phyloP scores from a whole-genome alignment of 1,140 invertebrate genomes.

The Drosophila gunungcola region DNA sequence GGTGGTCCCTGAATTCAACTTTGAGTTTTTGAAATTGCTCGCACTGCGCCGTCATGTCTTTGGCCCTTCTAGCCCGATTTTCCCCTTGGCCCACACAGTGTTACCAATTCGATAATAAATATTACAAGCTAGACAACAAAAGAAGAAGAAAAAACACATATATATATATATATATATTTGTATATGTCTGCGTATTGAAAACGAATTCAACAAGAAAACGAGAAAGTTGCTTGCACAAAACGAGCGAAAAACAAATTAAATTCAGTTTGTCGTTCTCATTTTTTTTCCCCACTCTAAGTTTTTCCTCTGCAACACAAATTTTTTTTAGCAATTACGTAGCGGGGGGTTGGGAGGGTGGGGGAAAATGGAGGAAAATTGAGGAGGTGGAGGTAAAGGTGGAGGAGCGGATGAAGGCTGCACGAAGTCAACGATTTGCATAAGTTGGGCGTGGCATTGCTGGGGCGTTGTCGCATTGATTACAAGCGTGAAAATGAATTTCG shows the following conservation, averaged over 20 bases:
- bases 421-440: slow-evolving; percentile 71
- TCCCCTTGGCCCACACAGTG: slow-evolving; percentile 13
- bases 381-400: not conserved
- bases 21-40: slow-evolving; percentile 65
- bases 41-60: slow-evolving; percentile 65
- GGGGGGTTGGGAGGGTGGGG: not conserved
- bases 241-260: slow-evolving; percentile 79
- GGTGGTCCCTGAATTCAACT: slow-evolving; percentile 37
- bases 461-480: slow-evolving; percentile 69
- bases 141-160: slow-evolving; percentile 32
- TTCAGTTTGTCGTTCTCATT: slow-evolving; percentile 74
- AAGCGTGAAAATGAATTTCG: slow-evolving; percentile 78
- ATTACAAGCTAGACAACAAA: slow-evolving; percentile 80
- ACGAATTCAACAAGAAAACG: slow-evolving; percentile 54
- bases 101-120: slow-evolving; percentile 80
- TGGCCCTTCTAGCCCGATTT: slow-evolving; percentile 6
- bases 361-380: not conserved
- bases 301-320: slow-evolving; percentile 44
- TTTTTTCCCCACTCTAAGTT: slow-evolving; percentile 44
- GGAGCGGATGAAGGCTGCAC: slow-evolving; percentile 22
- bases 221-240: slow-evolving; percentile 71
- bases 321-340: slow-evolving; percentile 72
- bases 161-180: slow-evolving; percentile 25
- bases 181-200: slow-evolving; percentile 44
- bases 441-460: slow-evolving; percentile 43